Evolutionary conservation across 2,888 invertebrate species (phyloP).

Genomic region (Drosophila buzzatii): DNA sequence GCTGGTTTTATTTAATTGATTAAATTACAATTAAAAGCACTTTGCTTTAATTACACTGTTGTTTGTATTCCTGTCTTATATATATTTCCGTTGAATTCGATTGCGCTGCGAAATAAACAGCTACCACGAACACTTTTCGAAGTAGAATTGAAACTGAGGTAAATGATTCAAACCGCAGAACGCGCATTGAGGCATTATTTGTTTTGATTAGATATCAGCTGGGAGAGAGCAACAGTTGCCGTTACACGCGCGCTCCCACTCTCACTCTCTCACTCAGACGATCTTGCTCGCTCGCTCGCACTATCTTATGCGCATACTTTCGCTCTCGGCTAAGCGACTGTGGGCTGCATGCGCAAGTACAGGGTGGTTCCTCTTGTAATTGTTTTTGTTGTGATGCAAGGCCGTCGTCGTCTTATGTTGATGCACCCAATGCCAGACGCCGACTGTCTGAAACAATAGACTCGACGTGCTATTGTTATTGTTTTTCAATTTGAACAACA

Average conservation of each 20-base stretch:
- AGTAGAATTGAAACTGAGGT: slow-evolving; percentile 50
- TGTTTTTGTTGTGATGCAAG: slow-evolving; percentile 58
- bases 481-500: not conserved
- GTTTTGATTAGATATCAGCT: slow-evolving; percentile 77
- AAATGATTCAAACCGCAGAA: slow-evolving; percentile 65
- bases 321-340: slow-evolving; percentile 41
- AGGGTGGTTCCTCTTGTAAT: slow-evolving; percentile 34
- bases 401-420: slow-evolving; percentile 34
- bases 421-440: slow-evolving; percentile 30
- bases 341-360: slow-evolving; percentile 3
- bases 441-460: slow-evolving; percentile 16
- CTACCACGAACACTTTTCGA: slow-evolving; percentile 30
- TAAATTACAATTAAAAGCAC: slow-evolving; percentile 26
- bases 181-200: slow-evolving; percentile 60
- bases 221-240: slow-evolving; percentile 34
- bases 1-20: not conserved
- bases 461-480: slow-evolving; percentile 16
- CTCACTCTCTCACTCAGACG: not conserved
- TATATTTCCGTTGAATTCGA: slow-evolving; percentile 5
- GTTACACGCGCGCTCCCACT: not conserved
- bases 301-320: slow-evolving; percentile 26
- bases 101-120: slow-evolving; percentile 15
- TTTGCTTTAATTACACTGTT: slow-evolving; percentile 26
- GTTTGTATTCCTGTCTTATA: not conserved
- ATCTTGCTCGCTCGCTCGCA: not conserved